phyloP scores from a whole-genome alignment of 2,113 vertebrate genomes.

The Eudyptes chrysolophus region DNA sequence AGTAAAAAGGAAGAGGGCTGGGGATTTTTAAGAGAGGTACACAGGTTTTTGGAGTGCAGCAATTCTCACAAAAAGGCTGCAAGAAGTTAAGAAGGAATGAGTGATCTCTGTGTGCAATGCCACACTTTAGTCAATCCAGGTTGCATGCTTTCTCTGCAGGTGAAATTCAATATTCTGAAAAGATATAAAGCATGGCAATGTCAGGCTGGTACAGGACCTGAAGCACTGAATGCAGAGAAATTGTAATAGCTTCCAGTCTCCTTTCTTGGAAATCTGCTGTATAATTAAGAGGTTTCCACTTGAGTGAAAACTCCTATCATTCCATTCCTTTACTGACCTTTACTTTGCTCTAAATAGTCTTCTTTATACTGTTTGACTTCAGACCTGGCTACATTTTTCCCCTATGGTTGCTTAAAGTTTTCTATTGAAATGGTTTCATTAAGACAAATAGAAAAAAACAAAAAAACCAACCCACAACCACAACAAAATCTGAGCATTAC shows the following conservation, averaged over 20 bases:
- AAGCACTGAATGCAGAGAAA: not conserved
- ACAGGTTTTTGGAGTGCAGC: not conserved
- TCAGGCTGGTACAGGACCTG: not conserved
- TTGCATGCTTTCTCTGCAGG: not conserved
- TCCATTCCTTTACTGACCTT: constrained; percentile 4
- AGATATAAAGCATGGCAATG: not conserved
- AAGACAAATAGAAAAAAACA: not conserved
- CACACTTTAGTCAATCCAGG: not conserved
- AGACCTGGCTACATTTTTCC: not conserved
- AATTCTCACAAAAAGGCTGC: not conserved
- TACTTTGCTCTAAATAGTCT: not conserved
- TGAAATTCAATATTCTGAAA: not conserved
- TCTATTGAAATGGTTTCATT: not conserved
- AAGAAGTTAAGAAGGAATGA: not conserved
- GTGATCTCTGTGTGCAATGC: not conserved
- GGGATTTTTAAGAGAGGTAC: not conserved
- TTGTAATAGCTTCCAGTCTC: not conserved
- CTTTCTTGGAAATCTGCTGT: constrained; percentile 1
- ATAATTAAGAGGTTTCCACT: constrained; percentile 20
- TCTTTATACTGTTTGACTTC: not conserved
- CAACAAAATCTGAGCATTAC: not conserved
- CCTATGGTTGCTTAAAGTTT: not conserved
- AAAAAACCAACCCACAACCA: not conserved
- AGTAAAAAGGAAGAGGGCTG: not conserved
- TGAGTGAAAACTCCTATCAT: not conserved